These are phyloP conservation scores for Eupleurogrammus muticus DNA, from an alignment of 2,797 vertebrate species.

Conservation along the genomic window DNA sequence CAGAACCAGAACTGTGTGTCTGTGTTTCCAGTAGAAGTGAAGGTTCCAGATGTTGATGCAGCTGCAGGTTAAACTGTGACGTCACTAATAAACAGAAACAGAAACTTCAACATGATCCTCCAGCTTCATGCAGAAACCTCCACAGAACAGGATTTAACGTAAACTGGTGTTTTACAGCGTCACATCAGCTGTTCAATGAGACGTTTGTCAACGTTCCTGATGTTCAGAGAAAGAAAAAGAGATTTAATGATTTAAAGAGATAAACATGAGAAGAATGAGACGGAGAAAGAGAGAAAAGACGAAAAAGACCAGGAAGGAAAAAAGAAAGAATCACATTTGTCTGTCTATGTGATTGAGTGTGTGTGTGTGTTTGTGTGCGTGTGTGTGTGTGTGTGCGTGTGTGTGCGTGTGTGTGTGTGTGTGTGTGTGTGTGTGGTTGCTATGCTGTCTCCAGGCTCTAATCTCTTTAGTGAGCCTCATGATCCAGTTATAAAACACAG, in stretches of 20 bases:
- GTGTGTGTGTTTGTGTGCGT: background rate
- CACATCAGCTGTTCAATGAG: background rate
- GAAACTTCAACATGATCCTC: constrained; percentile 1
- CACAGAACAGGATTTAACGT: no score
- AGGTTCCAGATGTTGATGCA: no score
- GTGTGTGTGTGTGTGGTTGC: constrained; percentile 67
- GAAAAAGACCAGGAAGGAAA: constrained; percentile 20
- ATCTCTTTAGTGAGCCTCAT: constrained; percentile 94
- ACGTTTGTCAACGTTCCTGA: background rate
- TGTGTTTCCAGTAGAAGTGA: no score
- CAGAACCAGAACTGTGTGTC: no score
- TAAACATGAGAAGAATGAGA: constrained; percentile 5
- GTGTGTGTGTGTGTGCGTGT: constrained; percentile 8
- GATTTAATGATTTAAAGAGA: constrained; percentile 1
- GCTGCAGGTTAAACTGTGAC: no score
- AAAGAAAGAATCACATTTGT: constrained; percentile 47
- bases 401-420: constrained; percentile 13
- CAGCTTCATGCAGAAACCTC: no score
- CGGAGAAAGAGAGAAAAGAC: background rate
- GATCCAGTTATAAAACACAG: constrained; percentile 94
- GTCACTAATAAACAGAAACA: background rate
- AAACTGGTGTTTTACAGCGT: background rate
- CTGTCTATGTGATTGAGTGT: constrained; percentile 1
- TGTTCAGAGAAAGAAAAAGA: constrained; percentile 4
- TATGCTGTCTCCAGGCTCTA: constrained; percentile 86